Base-by-base conservation (phyloP, 2,797 vertebrate genomes). In the Aphelocoma californica region DNA sequence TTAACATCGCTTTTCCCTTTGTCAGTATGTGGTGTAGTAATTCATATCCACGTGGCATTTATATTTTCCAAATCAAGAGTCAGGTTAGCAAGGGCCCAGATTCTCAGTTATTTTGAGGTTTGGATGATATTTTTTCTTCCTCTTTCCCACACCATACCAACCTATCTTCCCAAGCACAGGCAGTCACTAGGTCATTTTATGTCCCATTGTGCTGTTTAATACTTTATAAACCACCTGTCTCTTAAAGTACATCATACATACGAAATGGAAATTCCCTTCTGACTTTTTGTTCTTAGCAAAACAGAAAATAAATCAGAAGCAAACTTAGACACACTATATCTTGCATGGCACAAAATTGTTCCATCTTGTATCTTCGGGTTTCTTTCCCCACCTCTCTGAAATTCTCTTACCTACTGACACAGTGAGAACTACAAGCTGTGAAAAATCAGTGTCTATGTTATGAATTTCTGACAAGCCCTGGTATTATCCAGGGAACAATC, bases 401-500 rank as follows among this genome's bases (percentile, higher is more conserved):
- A 92, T 79, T 90, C 73, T 92, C 77, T 80, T 86, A 77, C 80
- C 80, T 72, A 21, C 88, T 84, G 90, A 64, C 92, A 81, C 12
- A 53, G 89, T 81, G 93, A 92, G 91, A 95, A 81, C 80, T 81
- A 70, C 87, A 91, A 57, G 78, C 92, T 95, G 92, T 97, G 94
- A 94, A 95, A 93, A 97, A 96, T 93, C 91, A 77, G 86, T 82
- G 50, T 83, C 92, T 84, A 7, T 81, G 91, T 91, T 93, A 66
- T 13, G 18, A 86, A 90, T 93, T 94, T 96, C 83, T 96, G 92
- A 93, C 94, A 88, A 74, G 84, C 28, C n/a, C 67, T 67, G 56
- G 34, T 86, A 89, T 87, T 94, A 96, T 40, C 87, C 50, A 72
- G 51, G 74, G 88, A 94, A 95, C 65, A 86, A 88, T 87, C 87